phyloP scores from a whole-genome alignment of 2,797 vertebrate species.

The Bufotes viridis region DNA sequence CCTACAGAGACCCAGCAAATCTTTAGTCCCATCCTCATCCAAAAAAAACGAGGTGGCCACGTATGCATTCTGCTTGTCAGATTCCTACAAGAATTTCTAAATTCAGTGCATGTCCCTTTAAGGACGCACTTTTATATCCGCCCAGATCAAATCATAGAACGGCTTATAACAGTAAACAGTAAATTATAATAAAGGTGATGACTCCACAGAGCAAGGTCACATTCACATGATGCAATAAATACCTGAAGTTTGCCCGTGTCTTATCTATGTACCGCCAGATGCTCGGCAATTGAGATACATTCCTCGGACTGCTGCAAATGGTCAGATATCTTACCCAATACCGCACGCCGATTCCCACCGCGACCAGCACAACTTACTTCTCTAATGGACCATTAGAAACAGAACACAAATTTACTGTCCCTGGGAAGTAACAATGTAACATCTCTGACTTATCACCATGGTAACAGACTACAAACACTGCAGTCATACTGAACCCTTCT shows the following conservation, averaged over 20 bases:
- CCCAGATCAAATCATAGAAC: background rate
- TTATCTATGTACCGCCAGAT: background rate
- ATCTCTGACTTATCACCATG: too few relatives aligned
- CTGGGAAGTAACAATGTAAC: too few relatives aligned
- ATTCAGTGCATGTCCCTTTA: background rate
- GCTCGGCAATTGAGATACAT: slow-evolving; percentile 3
- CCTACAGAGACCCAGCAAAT: too few relatives aligned
- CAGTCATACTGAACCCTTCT: too few relatives aligned
- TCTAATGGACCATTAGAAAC: too few relatives aligned
- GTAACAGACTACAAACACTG: too few relatives aligned
- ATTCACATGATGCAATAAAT: slow-evolving; percentile 46
- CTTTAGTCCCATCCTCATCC: too few relatives aligned
- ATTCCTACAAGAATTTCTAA: too few relatives aligned
- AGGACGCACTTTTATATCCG: background rate
- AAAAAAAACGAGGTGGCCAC: too few relatives aligned
- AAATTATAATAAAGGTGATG: slow-evolving; percentile 40
- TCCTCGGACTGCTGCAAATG: slow-evolving; percentile 6
- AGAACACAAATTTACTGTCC: too few relatives aligned
- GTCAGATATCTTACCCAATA: background rate
- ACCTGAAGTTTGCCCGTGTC: background rate
- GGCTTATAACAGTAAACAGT: background rate
- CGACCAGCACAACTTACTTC: too few relatives aligned
- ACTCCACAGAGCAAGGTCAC: slow-evolving; percentile 25
- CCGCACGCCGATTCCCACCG: background rate
- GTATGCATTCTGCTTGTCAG: too few relatives aligned